Evolutionary conservation across 2,113 vertebrate species (phyloP), one percentile per base, ranked within the genome.

Genomic region (Corythaeola cristata): DNA sequence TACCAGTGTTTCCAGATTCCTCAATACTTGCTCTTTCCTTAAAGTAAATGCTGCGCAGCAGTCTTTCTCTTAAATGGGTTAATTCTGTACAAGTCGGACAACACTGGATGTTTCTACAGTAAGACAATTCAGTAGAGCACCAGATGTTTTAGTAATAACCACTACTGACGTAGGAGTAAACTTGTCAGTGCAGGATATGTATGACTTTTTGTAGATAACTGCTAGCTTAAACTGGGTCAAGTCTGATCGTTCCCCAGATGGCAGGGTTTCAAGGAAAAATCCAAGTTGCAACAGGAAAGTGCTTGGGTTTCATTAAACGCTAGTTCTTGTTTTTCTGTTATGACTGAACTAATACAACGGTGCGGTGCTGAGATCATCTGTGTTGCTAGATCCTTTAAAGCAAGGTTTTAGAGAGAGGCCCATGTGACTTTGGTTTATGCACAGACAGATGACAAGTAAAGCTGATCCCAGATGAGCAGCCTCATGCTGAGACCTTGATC

Each of bases 201-300:
- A 35, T 72, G 67, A 44, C 18, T n/a, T 78, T 20, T 8, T 74
- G 67, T 67, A 94, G 86, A 11, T 91, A 88, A 77, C 63, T 76
- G 35, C 73, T 78, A 18, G 49, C 49, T 87, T 79, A 49, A 89
- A 87, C 58, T 44, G 17, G 35, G 66, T 94, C 71, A 79, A 91
- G 89, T 75, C 91, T 85, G 93, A 72, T 89, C 45, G 12, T 68
- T 91, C 39, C 69, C 81, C 62, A 60, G 19, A 49, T 94, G 87
- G 81, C 74, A 88, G 16, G 22, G 19, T 88, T 95, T 96, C 81
- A 91, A 89, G 91, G 62, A 88, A 76, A 76, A 91, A 82, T 82
- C 69, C 78, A 73, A n/a, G 90, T 72, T 76, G 71, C 35, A 89
- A 72, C 74, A 87, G 66, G 84, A 52, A 72, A 64, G 30, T 72